Evolutionary conservation across 2,113 vertebrate genomes (phyloP).

Genomic region (Pongo pygmaeus): DNA sequence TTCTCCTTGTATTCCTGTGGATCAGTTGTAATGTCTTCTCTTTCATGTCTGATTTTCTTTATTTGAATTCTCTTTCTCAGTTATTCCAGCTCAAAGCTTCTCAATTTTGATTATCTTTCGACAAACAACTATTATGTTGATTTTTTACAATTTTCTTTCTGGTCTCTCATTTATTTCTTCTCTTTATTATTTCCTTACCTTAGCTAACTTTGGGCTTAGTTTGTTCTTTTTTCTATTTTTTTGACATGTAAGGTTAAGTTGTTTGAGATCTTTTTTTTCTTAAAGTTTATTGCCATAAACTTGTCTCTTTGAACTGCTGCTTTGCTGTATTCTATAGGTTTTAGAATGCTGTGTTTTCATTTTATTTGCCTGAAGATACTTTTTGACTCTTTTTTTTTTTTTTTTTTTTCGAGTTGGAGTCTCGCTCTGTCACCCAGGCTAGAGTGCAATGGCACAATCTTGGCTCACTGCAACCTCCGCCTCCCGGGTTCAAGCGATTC

Average conservation of each 20-base stretch:
- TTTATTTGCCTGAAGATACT: background rate
- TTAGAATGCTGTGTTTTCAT: background rate
- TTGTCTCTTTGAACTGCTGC: background rate
- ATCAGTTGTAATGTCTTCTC: background rate
- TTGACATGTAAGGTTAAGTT: background rate
- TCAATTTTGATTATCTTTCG: background rate
- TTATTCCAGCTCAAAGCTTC: background rate
- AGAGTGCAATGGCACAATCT: too few species aligned
- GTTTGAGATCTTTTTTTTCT: background rate
- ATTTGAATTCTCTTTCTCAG: background rate
- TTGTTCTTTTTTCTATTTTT: background rate
- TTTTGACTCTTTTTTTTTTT: background rate
- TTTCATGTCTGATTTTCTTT: background rate
- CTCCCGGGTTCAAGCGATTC: too few species aligned
- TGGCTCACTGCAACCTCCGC: too few species aligned
- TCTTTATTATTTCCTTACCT: background rate
- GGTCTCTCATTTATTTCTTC: background rate
- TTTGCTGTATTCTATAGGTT: background rate
- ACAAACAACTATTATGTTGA: background rate
- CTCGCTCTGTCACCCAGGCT: too few species aligned
- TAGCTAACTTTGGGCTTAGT: background rate
- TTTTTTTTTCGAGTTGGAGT: background rate
- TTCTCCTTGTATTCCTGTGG: background rate
- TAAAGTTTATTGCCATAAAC: background rate
- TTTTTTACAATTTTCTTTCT: background rate